Evolutionary conservation across 1,140 invertebrate genomes (phyloP).

Genomic region (Drosophila kurseongensis): DNA sequence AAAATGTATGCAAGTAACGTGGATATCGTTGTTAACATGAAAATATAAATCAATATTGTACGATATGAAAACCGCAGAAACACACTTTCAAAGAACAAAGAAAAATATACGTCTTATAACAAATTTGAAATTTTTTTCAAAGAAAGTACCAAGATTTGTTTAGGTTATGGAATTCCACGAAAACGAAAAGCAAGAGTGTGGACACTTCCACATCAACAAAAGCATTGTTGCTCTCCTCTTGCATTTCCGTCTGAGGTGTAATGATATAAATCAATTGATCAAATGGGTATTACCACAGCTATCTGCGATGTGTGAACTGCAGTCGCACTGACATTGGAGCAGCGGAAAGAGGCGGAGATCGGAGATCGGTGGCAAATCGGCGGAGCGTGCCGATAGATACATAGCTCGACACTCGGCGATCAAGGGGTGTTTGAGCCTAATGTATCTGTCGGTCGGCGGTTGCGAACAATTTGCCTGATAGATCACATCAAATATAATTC

Average conservation of each 20-base stretch:
- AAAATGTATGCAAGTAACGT: too few relatives aligned
- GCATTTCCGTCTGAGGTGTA: slow-evolving; percentile 19
- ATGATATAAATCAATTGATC: slow-evolving; percentile 36
- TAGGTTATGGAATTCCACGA: background rate
- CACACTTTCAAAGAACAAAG: too few relatives aligned
- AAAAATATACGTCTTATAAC: too few relatives aligned
- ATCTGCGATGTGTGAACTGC: slow-evolving; percentile 10
- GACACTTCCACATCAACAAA: slow-evolving; percentile 3
- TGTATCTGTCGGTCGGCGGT: slow-evolving; percentile 18
- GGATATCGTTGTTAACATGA: too few relatives aligned
- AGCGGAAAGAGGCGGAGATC: slow-evolving; percentile 2
- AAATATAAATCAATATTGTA: too few relatives aligned
- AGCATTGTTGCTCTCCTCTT: background rate
- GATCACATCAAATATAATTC: slow-evolving; percentile 61
- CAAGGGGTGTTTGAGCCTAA: slow-evolving; percentile 11
- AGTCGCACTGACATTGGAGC: slow-evolving; percentile 15
- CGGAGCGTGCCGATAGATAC: slow-evolving; percentile 58
- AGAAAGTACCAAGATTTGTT: too few relatives aligned
- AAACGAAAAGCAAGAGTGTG: slow-evolving; percentile 6
- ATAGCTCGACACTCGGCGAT: slow-evolving; percentile 12
- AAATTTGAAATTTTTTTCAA: too few relatives aligned
- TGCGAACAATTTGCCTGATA: slow-evolving; percentile 63
- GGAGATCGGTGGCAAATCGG: slow-evolving; percentile 26
- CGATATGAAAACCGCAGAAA: too few relatives aligned
- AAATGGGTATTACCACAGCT: slow-evolving; percentile 3